Conservation (phyloP, 1,140 invertebrate species). For the Vanessa tameamea region DNA sequence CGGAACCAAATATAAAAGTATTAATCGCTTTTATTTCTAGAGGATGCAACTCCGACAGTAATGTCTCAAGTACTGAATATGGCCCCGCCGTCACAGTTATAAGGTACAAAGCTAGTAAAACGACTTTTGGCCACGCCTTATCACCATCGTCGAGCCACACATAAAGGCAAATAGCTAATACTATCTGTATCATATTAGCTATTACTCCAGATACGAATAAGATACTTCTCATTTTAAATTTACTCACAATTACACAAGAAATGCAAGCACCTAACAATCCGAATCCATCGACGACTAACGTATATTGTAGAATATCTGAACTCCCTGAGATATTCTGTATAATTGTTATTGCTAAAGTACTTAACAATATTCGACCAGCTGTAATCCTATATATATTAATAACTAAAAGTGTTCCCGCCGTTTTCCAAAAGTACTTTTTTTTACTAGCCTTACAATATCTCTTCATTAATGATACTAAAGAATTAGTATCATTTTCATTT, state of each 20-base stretch:
- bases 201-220: conserved; percentile 34
- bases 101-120: conserved; percentile 34
- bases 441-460: conserved; percentile 23
- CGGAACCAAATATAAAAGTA: conserved; percentile 20
- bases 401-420: conserved; percentile 10
- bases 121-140: conserved; percentile 29
- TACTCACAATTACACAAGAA: conserved; percentile 27
- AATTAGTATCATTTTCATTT: background rate
- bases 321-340: conserved; percentile 39
- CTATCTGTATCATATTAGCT: conserved; percentile 22
- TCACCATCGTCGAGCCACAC: conserved; percentile 16
- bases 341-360: conserved; percentile 37
- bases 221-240: conserved; percentile 35
- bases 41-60: conserved; percentile 35
- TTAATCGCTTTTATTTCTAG: conserved; percentile 35
- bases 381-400: conserved; percentile 32
- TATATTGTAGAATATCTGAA: conserved; percentile 30
- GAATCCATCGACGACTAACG: conserved; percentile 34
- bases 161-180: conserved; percentile 33
- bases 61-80: conserved; percentile 34
- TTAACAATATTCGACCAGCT: conserved; percentile 31
- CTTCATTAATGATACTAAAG: background rate
- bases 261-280: conserved; percentile 29
- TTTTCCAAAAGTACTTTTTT: conserved; percentile 35
- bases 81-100: conserved; percentile 31